These are phyloP conservation scores for Lateolabrax maculatus DNA, from an alignment of 2,797 vertebrate genomes.

Conservation along the genomic window DNA sequence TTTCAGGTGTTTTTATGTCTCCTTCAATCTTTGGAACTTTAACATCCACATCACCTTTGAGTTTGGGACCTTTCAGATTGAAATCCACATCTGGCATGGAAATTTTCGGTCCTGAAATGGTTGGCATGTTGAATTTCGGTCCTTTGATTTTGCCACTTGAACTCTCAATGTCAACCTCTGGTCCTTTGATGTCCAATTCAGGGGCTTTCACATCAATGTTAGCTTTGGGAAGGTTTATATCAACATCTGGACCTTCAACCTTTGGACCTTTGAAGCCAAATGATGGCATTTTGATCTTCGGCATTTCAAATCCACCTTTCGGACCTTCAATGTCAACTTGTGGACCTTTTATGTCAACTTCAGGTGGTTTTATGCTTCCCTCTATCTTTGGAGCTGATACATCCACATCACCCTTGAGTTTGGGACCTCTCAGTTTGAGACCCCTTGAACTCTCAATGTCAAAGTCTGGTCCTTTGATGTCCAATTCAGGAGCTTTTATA, in stretches of 20 bases:
- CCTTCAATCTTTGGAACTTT: constrained; percentile 57
- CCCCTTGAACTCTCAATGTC: too few species aligned
- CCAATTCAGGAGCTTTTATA: neutral
- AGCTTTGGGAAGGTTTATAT: constrained; percentile 37
- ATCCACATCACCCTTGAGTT: neutral
- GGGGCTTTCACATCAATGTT: constrained; percentile 13
- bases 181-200: neutral
- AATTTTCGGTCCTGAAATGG: constrained; percentile 59
- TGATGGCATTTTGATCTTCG: constrained; percentile 81
- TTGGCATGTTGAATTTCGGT: constrained; percentile 64
- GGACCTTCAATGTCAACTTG: neutral
- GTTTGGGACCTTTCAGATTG: constrained; percentile 58
- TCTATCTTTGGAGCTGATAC: constrained; percentile 22
- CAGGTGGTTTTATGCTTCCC: constrained; percentile 1
- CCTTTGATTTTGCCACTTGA: constrained; percentile 20
- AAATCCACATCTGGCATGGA: constrained; percentile 57
- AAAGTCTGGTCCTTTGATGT: constrained; percentile 23
- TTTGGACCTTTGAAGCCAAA: constrained; percentile 15
- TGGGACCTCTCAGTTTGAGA: constrained; percentile 4
- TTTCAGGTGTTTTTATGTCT: constrained; percentile 26
- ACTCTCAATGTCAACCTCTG: constrained; percentile 4
- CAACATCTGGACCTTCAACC: constrained; percentile 24
- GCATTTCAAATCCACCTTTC: constrained; percentile 76
- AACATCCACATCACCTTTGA: constrained; percentile 56
- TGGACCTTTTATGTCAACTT: constrained; percentile 16